phyloP scores from a whole-genome alignment of 2,113 vertebrate species.

The Prolemur simus region DNA sequence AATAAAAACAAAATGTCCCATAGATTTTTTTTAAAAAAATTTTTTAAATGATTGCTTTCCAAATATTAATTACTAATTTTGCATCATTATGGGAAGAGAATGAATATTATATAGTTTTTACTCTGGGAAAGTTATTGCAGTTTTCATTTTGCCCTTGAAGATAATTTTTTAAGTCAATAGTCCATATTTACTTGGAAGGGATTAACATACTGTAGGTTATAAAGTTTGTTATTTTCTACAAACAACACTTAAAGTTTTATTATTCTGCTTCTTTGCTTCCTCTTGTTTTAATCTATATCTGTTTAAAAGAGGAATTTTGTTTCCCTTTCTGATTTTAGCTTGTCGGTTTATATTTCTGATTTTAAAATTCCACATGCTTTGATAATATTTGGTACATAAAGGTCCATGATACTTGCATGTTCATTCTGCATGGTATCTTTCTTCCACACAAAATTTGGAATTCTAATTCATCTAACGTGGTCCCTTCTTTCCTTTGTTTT shows the following conservation, averaged over 20 bases:
- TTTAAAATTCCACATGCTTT: not conserved
- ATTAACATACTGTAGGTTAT: not conserved
- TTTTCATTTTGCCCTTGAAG: not conserved
- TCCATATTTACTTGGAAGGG: not conserved
- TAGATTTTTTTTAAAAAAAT: not conserved
- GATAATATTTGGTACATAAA: not conserved
- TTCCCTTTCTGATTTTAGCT: not conserved
- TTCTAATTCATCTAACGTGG: not conserved
- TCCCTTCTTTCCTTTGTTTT: not conserved
- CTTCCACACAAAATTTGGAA: not conserved
- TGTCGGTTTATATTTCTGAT: not conserved
- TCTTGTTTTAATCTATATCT: not conserved
- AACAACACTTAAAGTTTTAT: not conserved
- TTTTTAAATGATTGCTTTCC: slow-evolving; percentile 21
- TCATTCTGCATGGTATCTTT: not conserved
- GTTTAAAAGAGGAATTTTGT: not conserved
- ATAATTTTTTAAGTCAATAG: slow-evolving; percentile 9
- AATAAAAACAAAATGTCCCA: too few relatives aligned
- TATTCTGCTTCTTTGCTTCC: not conserved
- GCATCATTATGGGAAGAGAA: not conserved
- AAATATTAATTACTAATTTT: slow-evolving; percentile 42
- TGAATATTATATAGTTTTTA: slow-evolving; percentile 13
- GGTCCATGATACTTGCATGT: not conserved
- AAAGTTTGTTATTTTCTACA: slow-evolving; percentile 39
- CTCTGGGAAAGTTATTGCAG: not conserved